These are phyloP conservation scores for Stichodactyla helianthus DNA, from an alignment of 64 coral and sea anemone genomes.

Conservation along the genomic window DNA sequence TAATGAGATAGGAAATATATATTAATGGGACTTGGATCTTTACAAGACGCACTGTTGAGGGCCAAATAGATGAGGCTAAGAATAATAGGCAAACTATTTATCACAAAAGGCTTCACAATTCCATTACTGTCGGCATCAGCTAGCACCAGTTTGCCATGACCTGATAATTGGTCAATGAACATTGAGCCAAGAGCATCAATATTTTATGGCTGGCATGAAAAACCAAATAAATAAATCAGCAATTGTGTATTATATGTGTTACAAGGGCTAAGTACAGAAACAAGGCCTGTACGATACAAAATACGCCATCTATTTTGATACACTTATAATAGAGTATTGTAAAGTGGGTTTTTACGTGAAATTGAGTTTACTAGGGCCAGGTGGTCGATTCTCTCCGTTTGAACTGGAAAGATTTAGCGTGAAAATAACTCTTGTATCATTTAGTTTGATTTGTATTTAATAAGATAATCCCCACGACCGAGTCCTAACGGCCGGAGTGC, in stretches of 20 bases:
- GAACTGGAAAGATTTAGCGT: neutral
- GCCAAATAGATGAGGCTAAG: neutral
- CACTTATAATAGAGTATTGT: neutral
- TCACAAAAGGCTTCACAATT: conserved; percentile 17
- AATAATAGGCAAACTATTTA: conserved; percentile 5
- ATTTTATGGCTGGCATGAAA: conserved; percentile 80
- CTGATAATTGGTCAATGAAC: conserved; percentile 66
- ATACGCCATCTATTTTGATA: neutral
- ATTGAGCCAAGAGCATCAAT: conserved; percentile 53
- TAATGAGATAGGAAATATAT: neutral
- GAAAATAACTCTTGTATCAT: neutral
- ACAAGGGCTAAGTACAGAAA: neutral
- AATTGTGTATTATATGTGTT: conserved; percentile 52
- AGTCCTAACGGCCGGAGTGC: neutral
- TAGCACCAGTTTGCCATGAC: conserved; percentile 29
- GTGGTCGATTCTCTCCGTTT: neutral
- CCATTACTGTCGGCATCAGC: conserved; percentile 40
- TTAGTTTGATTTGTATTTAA: neutral
- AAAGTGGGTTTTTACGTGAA: neutral
- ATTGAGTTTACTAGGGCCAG: neutral
- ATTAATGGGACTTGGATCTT: neutral
- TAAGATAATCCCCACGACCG: neutral
- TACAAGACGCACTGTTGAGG: neutral
- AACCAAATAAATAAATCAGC: conserved; percentile 80
- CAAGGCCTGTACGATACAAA: neutral